Percentiles rank a stretch among this genome's conserved stretches.
Evolutionary conservation across 2,113 vertebrate genomes (phyloP).

Genomic region (Spea bombifrons): DNA sequence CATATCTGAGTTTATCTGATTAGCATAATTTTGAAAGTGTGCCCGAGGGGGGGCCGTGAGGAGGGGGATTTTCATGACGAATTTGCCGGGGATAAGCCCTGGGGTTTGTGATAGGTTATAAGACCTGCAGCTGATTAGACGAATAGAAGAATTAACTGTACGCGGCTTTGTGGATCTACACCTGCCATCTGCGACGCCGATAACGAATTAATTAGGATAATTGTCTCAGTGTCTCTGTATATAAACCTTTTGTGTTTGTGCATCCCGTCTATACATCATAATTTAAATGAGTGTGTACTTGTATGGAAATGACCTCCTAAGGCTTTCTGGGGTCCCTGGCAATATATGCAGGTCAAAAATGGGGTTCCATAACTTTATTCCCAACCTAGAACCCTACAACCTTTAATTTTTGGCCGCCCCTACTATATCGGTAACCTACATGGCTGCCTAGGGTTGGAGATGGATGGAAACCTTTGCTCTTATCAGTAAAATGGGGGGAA

Average conservation of each 20-base stretch:
- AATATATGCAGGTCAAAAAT: too few relatives aligned
- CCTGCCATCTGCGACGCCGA: slow-evolving; percentile 35
- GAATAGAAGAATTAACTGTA: slow-evolving; percentile 32
- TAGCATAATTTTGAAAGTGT: slow-evolving; percentile 48
- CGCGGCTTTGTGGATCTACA: slow-evolving; percentile 17
- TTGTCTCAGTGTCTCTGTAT: slow-evolving; percentile 16
- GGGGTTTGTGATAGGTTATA: slow-evolving; percentile 27
- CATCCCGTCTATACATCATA: background rate
- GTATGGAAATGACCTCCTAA: background rate
- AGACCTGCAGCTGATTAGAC: slow-evolving; percentile 37
- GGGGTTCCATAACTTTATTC: too few relatives aligned
- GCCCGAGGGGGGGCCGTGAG: slow-evolving; percentile 27
- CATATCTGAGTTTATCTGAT: slow-evolving; percentile 48
- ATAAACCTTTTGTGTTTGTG: slow-evolving; percentile 6
- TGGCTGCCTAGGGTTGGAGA: too few relatives aligned
- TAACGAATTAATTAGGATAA: slow-evolving; percentile 40
- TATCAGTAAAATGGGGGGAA: too few relatives aligned
- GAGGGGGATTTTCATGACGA: slow-evolving; percentile 17
- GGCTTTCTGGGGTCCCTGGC: too few relatives aligned
- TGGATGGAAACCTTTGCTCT: too few relatives aligned
- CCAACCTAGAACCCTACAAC: too few relatives aligned
- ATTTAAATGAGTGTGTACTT: background rate
- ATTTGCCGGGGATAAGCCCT: slow-evolving; percentile 36
- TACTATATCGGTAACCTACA: too few relatives aligned
- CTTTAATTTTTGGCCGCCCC: too few relatives aligned